Conservation (phyloP, 2,113 vertebrate species). For the Pteruthius melanotis region DNA sequence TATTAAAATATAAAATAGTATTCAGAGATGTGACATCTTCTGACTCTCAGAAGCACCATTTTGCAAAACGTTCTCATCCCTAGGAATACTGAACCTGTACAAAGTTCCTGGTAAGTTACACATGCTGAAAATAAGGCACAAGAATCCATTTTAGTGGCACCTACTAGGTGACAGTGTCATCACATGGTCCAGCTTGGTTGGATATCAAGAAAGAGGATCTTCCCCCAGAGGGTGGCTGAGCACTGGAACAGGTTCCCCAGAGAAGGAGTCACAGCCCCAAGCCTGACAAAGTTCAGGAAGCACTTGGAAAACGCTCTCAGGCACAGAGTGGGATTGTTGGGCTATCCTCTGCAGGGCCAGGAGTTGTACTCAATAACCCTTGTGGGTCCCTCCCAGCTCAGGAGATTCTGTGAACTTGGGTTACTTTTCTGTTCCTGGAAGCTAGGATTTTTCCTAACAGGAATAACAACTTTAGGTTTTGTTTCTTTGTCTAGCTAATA, state of each 20-base stretch:
- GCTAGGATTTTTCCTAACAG: background rate
- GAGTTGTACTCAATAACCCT: background rate
- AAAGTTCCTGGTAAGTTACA: background rate
- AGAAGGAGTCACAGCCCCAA: background rate
- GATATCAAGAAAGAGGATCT: background rate
- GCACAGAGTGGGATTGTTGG: background rate
- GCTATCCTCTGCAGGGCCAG: background rate
- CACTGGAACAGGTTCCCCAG: background rate
- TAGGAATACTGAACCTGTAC: background rate
- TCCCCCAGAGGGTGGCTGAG: background rate
- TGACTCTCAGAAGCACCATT: background rate
- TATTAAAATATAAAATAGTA: background rate
- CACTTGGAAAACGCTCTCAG: background rate
- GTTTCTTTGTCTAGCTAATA: background rate
- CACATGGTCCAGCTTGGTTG: background rate
- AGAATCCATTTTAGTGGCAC: background rate
- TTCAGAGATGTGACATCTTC: background rate
- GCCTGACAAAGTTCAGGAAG: background rate
- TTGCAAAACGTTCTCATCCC: background rate
- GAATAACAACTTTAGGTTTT: background rate
- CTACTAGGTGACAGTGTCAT: background rate
- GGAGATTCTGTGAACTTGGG: background rate
- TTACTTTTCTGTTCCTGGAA: slow-evolving; percentile 24
- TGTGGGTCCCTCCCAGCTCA: background rate
- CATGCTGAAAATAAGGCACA: background rate